Conservation (phyloP, 2,113 vertebrate genomes). For the Prolemur simus region DNA sequence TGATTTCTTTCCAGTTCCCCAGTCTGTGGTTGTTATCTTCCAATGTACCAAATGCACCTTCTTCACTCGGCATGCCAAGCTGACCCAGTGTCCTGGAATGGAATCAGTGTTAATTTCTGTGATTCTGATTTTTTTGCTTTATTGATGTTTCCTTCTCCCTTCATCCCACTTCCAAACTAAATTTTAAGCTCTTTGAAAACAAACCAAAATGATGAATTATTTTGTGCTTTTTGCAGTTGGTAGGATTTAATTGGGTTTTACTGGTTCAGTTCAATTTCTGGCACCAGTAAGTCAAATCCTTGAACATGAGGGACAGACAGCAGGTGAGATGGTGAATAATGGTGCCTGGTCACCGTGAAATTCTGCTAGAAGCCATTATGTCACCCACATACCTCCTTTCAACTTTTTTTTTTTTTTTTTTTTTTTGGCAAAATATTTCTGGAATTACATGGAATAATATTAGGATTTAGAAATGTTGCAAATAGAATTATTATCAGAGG, state of each 20-base stretch:
- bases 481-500: background rate
- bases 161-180: slow-evolving; percentile 33
- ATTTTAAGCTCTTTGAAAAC: slow-evolving; percentile 78
- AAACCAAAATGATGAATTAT: slow-evolving; percentile 77
- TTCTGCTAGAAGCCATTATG: background rate
- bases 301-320: slow-evolving; percentile 66
- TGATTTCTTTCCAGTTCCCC: slow-evolving; percentile 55
- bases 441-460: background rate
- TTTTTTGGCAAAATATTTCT: background rate
- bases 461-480: background rate
- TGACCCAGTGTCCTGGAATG: slow-evolving; percentile 61
- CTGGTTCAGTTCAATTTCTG: slow-evolving; percentile 76
- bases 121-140: slow-evolving; percentile 71
- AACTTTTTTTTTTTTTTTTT: background rate
- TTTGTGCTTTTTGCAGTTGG: slow-evolving; percentile 78
- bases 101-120: slow-evolving; percentile 80
- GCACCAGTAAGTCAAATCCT: slow-evolving; percentile 72
- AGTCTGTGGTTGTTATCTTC: background rate
- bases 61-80: slow-evolving; percentile 58
- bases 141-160: slow-evolving; percentile 77
- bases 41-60: background rate
- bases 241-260: slow-evolving; percentile 76
- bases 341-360: background rate
- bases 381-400: background rate
- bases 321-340: slow-evolving; percentile 58